Percentiles rank a stretch among this genome's conserved stretches.
Conservation (phyloP, 2,888 invertebrate genomes). For the Chorisops tibialis region DNA sequence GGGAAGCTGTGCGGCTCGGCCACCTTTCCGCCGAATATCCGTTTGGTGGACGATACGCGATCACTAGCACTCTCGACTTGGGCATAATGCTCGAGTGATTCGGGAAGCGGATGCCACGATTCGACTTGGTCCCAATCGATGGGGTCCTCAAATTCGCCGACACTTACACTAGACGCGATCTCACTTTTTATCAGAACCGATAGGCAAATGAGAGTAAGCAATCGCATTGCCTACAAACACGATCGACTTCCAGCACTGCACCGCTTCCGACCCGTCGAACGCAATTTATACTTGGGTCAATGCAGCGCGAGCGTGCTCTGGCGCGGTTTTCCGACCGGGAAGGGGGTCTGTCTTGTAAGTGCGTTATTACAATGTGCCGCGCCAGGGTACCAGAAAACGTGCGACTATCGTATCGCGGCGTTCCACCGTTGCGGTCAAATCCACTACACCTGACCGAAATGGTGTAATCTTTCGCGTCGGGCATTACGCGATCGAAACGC, state of each 20-base stretch:
- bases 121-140: conserved; percentile 22
- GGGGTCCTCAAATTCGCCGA: background rate
- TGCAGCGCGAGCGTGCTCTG: background rate
- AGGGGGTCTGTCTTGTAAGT: background rate
- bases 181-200: background rate
- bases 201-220: conserved; percentile 15
- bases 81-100: background rate
- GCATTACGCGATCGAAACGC: conserved; percentile 12
- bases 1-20: conserved; percentile 32
- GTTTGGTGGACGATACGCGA: conserved; percentile 4
- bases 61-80: background rate
- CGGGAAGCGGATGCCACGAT: background rate
- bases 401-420: background rate
- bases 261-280: conserved; percentile 5
- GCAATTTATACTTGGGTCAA: conserved; percentile 21
- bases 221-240: conserved; percentile 21
- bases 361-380: conserved; percentile 7
- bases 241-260: conserved; percentile 12
- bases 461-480: conserved; percentile 18
- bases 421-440: conserved; percentile 4
- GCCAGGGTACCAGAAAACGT: too few relatives aligned
- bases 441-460: conserved; percentile 18
- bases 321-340: background rate
- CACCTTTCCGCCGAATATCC: conserved; percentile 31
- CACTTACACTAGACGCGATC: background rate